Conservation (phyloP, 2,113 vertebrate genomes). For the Etheostoma spectabile region DNA sequence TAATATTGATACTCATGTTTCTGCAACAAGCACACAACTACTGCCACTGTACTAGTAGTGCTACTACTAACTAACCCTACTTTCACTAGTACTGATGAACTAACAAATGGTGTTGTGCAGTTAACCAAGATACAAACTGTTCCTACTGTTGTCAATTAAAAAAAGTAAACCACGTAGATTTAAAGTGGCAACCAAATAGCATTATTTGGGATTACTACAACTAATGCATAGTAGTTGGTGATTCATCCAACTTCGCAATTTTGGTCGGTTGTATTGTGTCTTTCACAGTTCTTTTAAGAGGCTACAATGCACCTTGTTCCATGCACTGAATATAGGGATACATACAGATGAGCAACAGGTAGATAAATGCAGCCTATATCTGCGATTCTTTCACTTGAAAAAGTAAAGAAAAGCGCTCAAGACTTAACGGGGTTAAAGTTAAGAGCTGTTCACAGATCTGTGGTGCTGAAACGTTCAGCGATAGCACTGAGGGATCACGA, state of each 20-base stretch:
- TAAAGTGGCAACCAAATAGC: not conserved
- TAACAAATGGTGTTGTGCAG: not conserved
- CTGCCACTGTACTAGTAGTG: not conserved
- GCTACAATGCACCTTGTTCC: not conserved
- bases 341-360: slow-evolving; percentile 72
- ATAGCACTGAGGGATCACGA: not conserved
- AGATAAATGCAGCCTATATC: slow-evolving; percentile 23
- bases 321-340: not conserved
- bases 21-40: slow-evolving; percentile 1
- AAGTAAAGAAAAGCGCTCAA: not conserved
- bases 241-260: slow-evolving; percentile 22
- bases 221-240: not conserved
- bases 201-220: not conserved
- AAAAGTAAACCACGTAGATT: not conserved
- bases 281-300: not conserved
- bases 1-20: slow-evolving; percentile 6
- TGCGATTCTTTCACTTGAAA: not conserved
- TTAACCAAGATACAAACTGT: not conserved
- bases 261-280: slow-evolving; percentile 3
- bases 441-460: slow-evolving; percentile 37
- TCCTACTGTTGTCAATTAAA: not conserved
- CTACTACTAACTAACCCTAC: not conserved
- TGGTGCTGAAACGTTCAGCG: slow-evolving; percentile 53
- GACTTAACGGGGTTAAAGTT: slow-evolving; percentile 1
- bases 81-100: not conserved